Percentiles rank a stretch among this genome's conserved stretches.
Evolutionary conservation across 2,888 invertebrate species (phyloP).

Genomic region (Drosophila anomalipes): DNA sequence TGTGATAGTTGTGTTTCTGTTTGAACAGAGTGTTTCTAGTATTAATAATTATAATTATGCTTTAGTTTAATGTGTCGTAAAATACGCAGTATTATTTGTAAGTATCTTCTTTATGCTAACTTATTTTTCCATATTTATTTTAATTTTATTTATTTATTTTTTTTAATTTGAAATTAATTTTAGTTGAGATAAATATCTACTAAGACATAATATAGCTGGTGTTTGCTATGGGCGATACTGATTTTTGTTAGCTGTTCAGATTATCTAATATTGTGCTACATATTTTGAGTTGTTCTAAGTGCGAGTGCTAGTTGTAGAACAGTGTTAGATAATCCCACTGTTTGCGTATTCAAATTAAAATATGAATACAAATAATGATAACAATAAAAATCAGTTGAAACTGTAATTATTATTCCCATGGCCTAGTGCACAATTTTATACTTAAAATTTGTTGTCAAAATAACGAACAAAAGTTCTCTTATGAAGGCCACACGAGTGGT

Average conservation of each 20-base stretch:
- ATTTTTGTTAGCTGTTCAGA: conserved; percentile 16
- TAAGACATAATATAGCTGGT: conserved; percentile 13
- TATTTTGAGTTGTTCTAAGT: neutral
- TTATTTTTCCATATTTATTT: conserved; percentile 4
- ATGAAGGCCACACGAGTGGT: neutral
- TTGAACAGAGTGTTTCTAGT: conserved; percentile 29
- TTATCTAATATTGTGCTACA: conserved; percentile 12
- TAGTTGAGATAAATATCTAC: conserved; percentile 9
- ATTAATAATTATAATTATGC: conserved; percentile 24
- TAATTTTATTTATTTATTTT: neutral
- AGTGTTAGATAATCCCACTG: neutral
- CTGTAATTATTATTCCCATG: neutral
- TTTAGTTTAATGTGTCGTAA: conserved; percentile 13
- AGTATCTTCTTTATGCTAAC: neutral
- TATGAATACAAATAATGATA: neutral
- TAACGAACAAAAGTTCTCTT: neutral
- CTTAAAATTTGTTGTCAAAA: neutral
- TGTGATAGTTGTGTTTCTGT: conserved; percentile 59
- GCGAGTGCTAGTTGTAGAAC: neutral
- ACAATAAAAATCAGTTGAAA: neutral
- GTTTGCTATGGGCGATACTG: conserved; percentile 1
- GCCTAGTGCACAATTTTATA: neutral
- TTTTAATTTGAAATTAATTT: neutral
- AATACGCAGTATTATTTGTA: conserved; percentile 37
- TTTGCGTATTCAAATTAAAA: neutral